A percentile compares a stretch with the other conserved stretches of the same genome.
These are phyloP conservation scores for Natator depressus DNA, from an alignment of 2,113 vertebrate species.

Conservation along the genomic window DNA sequence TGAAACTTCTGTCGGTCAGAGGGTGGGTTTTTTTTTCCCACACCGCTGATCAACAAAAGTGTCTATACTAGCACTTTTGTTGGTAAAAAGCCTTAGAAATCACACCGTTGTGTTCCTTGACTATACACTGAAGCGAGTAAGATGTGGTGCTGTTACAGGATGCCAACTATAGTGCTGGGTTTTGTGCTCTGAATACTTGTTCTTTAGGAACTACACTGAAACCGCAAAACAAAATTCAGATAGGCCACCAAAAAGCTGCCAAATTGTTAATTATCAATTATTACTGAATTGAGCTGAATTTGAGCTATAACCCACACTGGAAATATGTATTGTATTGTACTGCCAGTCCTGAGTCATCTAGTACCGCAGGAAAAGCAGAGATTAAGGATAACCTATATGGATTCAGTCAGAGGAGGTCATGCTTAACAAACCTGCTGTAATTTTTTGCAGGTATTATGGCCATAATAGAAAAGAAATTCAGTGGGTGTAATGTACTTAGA, in stretches of 20 bases:
- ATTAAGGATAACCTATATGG: neutral
- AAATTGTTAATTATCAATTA: neutral
- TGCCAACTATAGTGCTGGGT: neutral
- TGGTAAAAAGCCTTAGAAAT: too few species aligned
- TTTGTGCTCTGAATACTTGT: neutral
- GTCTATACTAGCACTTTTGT: too few species aligned
- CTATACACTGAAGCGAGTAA: neutral
- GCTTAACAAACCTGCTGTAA: neutral
- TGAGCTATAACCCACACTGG: neutral
- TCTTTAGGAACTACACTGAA: neutral
- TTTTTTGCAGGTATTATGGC: neutral
- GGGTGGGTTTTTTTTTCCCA: too few species aligned
- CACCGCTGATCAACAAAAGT: too few species aligned
- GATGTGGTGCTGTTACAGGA: neutral
- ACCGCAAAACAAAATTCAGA: rapidly evolving
- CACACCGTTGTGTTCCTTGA: neutral
- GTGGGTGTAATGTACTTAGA: neutral
- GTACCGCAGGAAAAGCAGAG: neutral
- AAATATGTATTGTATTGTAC: neutral
- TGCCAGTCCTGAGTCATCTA: neutral
- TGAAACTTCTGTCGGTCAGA: too few species aligned
- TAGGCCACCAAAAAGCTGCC: neutral
- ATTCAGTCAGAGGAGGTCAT: neutral
- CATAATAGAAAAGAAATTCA: neutral
- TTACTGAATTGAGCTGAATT: neutral